A percentile compares a stretch with the other conserved stretches of the same genome.
These are phyloP conservation scores for Physocephala rufipes DNA, from an alignment of 2,888 invertebrate genomes.

Conservation along the genomic window DNA sequence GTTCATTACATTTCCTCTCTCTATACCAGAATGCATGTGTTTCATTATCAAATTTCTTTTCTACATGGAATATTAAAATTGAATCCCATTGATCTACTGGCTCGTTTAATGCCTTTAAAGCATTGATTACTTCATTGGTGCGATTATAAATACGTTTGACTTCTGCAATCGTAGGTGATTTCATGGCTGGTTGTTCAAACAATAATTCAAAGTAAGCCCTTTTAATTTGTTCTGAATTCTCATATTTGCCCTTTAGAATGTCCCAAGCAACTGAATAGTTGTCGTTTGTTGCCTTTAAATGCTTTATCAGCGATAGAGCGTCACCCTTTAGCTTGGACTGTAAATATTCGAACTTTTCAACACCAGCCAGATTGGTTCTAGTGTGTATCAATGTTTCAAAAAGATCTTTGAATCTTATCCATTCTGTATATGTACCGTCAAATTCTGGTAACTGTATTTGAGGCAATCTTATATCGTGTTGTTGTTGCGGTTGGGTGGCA, in stretches of 20 bases:
- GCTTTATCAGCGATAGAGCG: conserved; percentile 31
- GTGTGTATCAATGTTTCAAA: conserved; percentile 38
- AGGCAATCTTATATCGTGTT: conserved; percentile 29
- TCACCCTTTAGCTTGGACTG: conserved; percentile 29
- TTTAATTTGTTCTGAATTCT: conserved; percentile 35
- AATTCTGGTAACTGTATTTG: conserved; percentile 40
- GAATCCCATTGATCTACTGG: conserved; percentile 32
- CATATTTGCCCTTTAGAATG: conserved; percentile 32
- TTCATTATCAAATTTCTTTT: conserved; percentile 37
- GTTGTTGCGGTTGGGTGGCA: neutral
- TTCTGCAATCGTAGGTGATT: conserved; percentile 16
- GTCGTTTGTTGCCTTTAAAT: conserved; percentile 33
- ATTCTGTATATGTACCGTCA: conserved; percentile 30
- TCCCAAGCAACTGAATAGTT: conserved; percentile 38
- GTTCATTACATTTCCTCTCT: conserved; percentile 19
- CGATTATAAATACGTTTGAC: conserved; percentile 35
- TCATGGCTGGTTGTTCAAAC: conserved; percentile 32
- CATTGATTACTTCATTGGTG: conserved; percentile 32
- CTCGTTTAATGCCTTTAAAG: conserved; percentile 33
- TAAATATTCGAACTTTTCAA: conserved; percentile 38
- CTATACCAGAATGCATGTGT: conserved; percentile 35
- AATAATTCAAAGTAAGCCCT: conserved; percentile 35
- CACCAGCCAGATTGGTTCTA: conserved; percentile 32
- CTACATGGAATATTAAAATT: conserved; percentile 35
- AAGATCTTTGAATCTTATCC: conserved; percentile 39